Percentiles rank a stretch among this genome's conserved stretches.
These are phyloP conservation scores for Drosophila algonquin DNA, from an alignment of 2,888 invertebrate genomes.

Conservation along the genomic window DNA sequence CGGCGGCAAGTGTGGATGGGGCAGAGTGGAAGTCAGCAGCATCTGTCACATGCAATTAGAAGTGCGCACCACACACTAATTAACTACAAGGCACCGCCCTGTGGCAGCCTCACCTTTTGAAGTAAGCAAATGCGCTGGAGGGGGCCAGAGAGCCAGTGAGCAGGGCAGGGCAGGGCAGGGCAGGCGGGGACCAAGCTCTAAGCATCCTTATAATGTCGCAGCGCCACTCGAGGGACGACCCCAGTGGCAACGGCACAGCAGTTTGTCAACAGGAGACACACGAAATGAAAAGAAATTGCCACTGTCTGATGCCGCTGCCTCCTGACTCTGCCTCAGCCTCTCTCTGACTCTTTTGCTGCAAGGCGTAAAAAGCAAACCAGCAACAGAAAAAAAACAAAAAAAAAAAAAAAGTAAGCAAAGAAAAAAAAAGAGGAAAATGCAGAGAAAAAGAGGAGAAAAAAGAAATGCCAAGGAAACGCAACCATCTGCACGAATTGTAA, in stretches of 20 bases:
- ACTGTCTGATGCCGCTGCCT: slow-evolving; percentile 57
- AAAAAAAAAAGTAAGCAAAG: slow-evolving; percentile 5
- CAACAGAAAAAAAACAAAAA: slow-evolving; percentile 23
- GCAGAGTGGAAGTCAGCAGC: slow-evolving; percentile 32
- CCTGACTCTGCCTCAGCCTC: neutral
- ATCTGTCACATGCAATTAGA: slow-evolving; percentile 71
- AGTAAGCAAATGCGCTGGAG: slow-evolving; percentile 9
- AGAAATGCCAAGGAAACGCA: slow-evolving; percentile 65
- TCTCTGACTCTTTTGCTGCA: neutral
- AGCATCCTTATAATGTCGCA: slow-evolving; percentile 66
- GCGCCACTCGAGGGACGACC: slow-evolving; percentile 60
- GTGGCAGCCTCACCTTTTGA: slow-evolving; percentile 38
- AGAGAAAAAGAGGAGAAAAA: slow-evolving; percentile 30
- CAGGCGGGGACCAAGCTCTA: slow-evolving; percentile 27
- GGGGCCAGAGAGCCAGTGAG: neutral
- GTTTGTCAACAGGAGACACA: slow-evolving; percentile 71
- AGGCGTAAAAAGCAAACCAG: slow-evolving; percentile 47
- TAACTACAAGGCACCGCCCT: slow-evolving; percentile 62
- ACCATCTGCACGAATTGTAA: slow-evolving; percentile 80
- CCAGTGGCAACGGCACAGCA: slow-evolving; percentile 42
- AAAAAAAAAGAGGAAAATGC: slow-evolving; percentile 14
- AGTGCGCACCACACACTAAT: slow-evolving; percentile 65
- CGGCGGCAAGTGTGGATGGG: slow-evolving; percentile 23
- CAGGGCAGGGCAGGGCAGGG: neutral
- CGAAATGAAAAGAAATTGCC: slow-evolving; percentile 75